phyloP scores from a whole-genome alignment of 37 sponge, comb jelly and placozoan genomes.

The Diacarnus erythraeanus region DNA sequence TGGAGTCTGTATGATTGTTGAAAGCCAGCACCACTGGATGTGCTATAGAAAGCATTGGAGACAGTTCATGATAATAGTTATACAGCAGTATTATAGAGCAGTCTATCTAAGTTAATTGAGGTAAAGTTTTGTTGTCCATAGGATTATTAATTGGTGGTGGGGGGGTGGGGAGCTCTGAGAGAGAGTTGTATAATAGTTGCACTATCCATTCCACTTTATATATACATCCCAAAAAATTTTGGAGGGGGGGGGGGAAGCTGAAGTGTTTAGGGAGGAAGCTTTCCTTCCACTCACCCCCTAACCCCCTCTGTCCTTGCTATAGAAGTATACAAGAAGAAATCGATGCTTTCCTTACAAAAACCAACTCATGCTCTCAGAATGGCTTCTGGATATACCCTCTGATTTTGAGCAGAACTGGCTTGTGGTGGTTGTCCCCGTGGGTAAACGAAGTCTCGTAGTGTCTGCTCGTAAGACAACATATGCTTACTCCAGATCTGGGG shows the following conservation, averaged over 20 bases:
- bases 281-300: not conserved
- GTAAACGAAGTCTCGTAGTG: slow-evolving; percentile 81
- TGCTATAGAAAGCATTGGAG: too few relatives aligned
- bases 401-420: slow-evolving; percentile 85
- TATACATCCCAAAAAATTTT: too few relatives aligned
- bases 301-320: not conserved
- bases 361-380: slow-evolving; percentile 96
- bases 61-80: too few relatives aligned
- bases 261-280: not conserved
- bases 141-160: too few relatives aligned
- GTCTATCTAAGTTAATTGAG: too few relatives aligned
- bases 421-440: slow-evolving; percentile 83
- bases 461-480: slow-evolving; percentile 69
- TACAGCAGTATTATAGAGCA: too few relatives aligned
- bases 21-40: too few relatives aligned
- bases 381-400: slow-evolving; percentile 86
- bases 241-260: not conserved
- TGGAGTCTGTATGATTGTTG: too few relatives aligned
- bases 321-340: not conserved
- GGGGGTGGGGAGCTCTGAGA: not conserved
- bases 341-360: slow-evolving; percentile 68
- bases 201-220: too few relatives aligned
- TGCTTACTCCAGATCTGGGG: slow-evolving; percentile 81
- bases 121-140: too few relatives aligned
- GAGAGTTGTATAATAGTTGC: too few relatives aligned